phyloP scores from a whole-genome alignment of 2,113 vertebrate genomes.

The Ptilonorhynchus violaceus region DNA sequence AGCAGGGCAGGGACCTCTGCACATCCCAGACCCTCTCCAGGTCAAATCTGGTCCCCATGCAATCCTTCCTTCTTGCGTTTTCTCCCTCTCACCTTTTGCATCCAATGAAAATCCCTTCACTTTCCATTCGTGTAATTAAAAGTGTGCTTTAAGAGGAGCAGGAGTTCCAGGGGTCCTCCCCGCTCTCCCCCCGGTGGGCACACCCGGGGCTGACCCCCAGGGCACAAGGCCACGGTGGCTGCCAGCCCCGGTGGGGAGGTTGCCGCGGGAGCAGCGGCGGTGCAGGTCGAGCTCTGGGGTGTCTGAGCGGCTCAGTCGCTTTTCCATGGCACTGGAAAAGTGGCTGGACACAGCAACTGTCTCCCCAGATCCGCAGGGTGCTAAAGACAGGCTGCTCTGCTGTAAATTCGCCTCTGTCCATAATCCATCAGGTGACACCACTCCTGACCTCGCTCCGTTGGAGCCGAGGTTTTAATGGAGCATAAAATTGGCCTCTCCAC shows the following conservation, averaged over 20 bases:
- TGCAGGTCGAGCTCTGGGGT: neutral
- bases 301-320: neutral
- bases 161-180: neutral
- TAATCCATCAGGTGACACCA: neutral
- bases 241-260: neutral
- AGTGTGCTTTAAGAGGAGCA: rapidly evolving
- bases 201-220: rapidly evolving
- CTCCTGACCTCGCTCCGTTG: neutral
- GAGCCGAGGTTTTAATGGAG: slow-evolving; percentile 28
- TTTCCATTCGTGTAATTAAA: neutral
- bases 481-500: slow-evolving; percentile 39
- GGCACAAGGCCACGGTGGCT: rapidly evolving
- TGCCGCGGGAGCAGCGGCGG: neutral
- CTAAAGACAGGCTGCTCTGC: neutral
- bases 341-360: neutral
- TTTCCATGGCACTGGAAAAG: neutral
- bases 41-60: neutral
- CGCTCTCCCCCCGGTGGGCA: rapidly evolving
- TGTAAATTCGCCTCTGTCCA: neutral
- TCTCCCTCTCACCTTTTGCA: neutral
- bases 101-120: neutral
- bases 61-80: neutral
- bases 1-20: neutral
- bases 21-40: neutral
- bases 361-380: neutral